phyloP scores from a whole-genome alignment of 2,888 invertebrate species.

The Trissoscelio sp. region DNA sequence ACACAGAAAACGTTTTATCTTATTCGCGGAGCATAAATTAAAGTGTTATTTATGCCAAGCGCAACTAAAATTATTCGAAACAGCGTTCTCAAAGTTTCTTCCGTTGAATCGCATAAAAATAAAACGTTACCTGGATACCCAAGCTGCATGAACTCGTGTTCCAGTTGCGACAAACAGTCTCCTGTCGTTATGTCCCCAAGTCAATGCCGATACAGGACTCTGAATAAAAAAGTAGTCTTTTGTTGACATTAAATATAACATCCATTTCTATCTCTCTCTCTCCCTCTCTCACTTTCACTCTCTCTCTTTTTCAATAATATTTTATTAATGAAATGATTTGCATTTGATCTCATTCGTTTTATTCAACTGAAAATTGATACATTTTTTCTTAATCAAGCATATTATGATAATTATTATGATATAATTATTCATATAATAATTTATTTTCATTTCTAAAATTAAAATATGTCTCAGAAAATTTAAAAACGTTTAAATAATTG shows the following conservation, averaged over 20 bases:
- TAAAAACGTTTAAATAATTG: too few relatives aligned
- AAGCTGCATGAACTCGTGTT: conserved; percentile 95
- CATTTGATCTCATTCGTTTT: neutral
- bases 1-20: neutral
- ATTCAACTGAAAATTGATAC: neutral
- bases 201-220: conserved; percentile 95
- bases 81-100: neutral
- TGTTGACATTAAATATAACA: conserved; percentile 7
- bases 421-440: too few relatives aligned
- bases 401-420: too few relatives aligned
- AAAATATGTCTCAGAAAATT: too few relatives aligned
- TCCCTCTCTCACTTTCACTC: too few relatives aligned
- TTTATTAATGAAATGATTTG: neutral
- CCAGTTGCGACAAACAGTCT: conserved; percentile 97
- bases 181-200: conserved; percentile 99
- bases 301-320: neutral
- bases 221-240: conserved; percentile 79
- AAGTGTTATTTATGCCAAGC: neutral
- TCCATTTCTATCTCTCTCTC: neutral
- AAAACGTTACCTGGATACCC: conserved; percentile 88
- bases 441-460: too few relatives aligned
- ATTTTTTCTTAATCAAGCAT: too few relatives aligned
- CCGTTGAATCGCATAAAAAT: conserved; percentile 15
- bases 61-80: conserved; percentile 9
- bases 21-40: neutral